A percentile compares a stretch with the other conserved stretches of the same genome.
These are phyloP conservation scores for Embiotoca jacksoni DNA, from an alignment of 2,113 vertebrate species.

Conservation along the genomic window DNA sequence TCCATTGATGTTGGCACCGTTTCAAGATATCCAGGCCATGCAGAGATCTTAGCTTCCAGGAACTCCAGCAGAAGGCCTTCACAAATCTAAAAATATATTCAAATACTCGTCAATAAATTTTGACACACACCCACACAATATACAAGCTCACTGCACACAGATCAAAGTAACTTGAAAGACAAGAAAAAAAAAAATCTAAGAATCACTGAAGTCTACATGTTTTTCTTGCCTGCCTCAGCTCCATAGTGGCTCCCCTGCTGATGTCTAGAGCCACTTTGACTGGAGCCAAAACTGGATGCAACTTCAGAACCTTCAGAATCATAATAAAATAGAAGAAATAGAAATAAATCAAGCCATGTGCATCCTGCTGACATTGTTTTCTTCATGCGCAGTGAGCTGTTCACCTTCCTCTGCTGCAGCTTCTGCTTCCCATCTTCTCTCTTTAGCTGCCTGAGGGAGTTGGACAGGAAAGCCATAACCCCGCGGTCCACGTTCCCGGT, in stretches of 20 bases:
- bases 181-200: background rate
- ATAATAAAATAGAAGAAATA: too few relatives aligned
- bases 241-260: constrained; percentile 87
- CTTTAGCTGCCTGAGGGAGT: constrained; percentile 89
- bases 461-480: constrained; percentile 88
- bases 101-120: background rate
- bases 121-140: background rate
- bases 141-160: background rate
- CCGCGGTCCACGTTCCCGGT: constrained; percentile 89
- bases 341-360: too few relatives aligned
- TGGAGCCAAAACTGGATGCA: constrained; percentile 93
- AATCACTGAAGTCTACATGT: background rate
- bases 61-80: constrained; percentile 91
- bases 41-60: constrained; percentile 87
- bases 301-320: constrained; percentile 89
- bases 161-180: background rate
- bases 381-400: background rate
- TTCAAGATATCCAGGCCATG: constrained; percentile 95
- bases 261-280: constrained; percentile 93
- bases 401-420: constrained; percentile 88
- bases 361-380: too few relatives aligned
- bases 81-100: constrained; percentile 85
- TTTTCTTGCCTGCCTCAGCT: constrained; percentile 89
- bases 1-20: constrained; percentile 86
- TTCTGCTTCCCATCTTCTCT: constrained; percentile 85